Base-by-base conservation (phyloP, 2,113 vertebrate genomes). In the Mesembrinibis cayennensis region DNA sequence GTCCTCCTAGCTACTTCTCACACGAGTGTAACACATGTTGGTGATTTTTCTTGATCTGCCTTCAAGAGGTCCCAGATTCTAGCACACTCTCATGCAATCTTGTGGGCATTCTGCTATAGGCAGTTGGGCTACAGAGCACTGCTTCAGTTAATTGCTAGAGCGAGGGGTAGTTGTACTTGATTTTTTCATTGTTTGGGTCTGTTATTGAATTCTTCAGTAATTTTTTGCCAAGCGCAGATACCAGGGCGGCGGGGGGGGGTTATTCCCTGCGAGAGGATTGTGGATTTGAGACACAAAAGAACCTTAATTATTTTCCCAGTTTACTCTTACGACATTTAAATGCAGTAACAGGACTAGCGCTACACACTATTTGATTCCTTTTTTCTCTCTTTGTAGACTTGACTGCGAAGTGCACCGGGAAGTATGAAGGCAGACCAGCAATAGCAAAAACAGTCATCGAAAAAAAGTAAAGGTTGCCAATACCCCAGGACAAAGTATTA, bases 321-420 rank as follows among this genome's bases (percentile, higher is more conserved):
- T 82, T 67, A 73, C 23, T 65, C 69, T 81, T 86, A 63, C 0
- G 1, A 40, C 16, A 32, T 89, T 70, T 58, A 90, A 87, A 93
- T 85, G 67, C 34, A 77, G 53, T 63, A 76, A 66, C 71, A 94
- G 74, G 69, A 47, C 17, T 45, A 87, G 36, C 70, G 45, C 25
- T 91, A 34, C n/a, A 11, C 9, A 47, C 70, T 50, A 16, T 87
- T 94, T 95, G 30, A 87, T 42, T 89, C 22, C 1, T 22, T 74
- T 79, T 62, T 47, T 59, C 47, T 49, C 59, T 83, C 36, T 55
- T 76, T 88, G 52, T 73, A 97, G 97, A 91, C 96, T 47, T 91
- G 81, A 96, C 87, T 11, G 27, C 76, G 90, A 96, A 82, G 27
- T 26, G 53, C 44, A 70, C 27, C 67, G 52, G 89, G 82, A 89